phyloP scores from a whole-genome alignment of 2,797 vertebrate species.

The Hyperoplus immaculatus region DNA sequence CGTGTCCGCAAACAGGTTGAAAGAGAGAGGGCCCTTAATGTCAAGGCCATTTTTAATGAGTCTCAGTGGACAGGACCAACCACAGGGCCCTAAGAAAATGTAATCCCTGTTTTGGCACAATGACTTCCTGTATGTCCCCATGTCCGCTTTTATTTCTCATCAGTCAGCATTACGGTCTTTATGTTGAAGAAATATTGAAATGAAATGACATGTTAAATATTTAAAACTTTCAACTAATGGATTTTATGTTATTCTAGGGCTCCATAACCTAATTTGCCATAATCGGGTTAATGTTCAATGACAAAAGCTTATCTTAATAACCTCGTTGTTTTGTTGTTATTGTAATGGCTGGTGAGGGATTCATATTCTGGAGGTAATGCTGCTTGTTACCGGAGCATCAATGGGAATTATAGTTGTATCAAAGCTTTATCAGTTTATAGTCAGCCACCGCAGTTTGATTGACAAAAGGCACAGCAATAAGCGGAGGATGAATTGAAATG shows the following conservation, averaged over 20 bases:
- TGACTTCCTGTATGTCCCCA: slow-evolving; percentile 67
- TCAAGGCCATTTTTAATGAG: slow-evolving; percentile 83
- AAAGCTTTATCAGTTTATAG: slow-evolving; percentile 60
- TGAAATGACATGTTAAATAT: slow-evolving; percentile 18
- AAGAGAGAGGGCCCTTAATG: slow-evolving; percentile 79
- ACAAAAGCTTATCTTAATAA: slow-evolving; percentile 59
- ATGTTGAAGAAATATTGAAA: slow-evolving; percentile 40
- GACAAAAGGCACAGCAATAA: slow-evolving; percentile 69
- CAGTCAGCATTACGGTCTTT: slow-evolving; percentile 11
- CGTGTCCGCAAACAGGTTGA: slow-evolving; percentile 77
- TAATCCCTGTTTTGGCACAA: slow-evolving; percentile 73
- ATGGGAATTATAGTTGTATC: slow-evolving; percentile 45
- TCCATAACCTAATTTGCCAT: slow-evolving; percentile 56
- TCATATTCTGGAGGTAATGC: slow-evolving; percentile 37
- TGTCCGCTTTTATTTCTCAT: slow-evolving; percentile 54
- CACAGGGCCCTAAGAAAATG: slow-evolving; percentile 68
- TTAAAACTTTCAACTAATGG: slow-evolving; percentile 32
- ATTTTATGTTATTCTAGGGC: slow-evolving; percentile 33
- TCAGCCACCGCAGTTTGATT: slow-evolving; percentile 66
- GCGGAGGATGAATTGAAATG: slow-evolving; percentile 65
- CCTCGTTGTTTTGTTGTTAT: slow-evolving; percentile 56
- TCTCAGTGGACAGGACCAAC: slow-evolving; percentile 73
- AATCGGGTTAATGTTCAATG: slow-evolving; percentile 63
- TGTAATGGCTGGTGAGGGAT: slow-evolving; percentile 37
- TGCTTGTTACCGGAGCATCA: slow-evolving; percentile 25